Base-by-base conservation (phyloP, 2,888 invertebrate species). In the Volucella bombylans region DNA sequence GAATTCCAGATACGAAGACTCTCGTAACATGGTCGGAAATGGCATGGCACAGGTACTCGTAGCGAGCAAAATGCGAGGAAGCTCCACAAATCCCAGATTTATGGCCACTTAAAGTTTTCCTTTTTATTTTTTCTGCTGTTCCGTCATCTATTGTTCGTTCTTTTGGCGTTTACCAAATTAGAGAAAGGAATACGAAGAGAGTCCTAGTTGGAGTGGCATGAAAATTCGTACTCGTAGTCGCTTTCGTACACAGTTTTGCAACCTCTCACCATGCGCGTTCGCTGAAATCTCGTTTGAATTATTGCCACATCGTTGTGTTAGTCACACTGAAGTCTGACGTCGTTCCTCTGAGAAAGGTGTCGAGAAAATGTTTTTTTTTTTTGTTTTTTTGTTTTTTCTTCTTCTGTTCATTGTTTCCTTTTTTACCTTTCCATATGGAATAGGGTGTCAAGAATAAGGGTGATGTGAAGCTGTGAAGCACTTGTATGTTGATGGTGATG, bases 61-160 rank as follows among this genome's bases (percentile, higher is more conserved):
- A 31, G 31, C 31, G 4, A 31, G 80, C 74, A 67, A 59, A 85
- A 85, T 62, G 49, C 64, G 9, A 31, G 31, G 71, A 80, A 82
- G 76, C 67, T 79, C 67, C 76, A 79, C 77, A 87, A 87, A 87
- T 87, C 87, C 87, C 88, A 90, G 90, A 90, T 90, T 90, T 90
- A 90, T 89, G 88, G 89, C 90, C 90, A 90, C 90, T 90, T 90
- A 90, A 90, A 90, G 90, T 90, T 90, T 90, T 89, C 88, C 88
- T 73, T 69, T 55, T 64, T 43, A 8, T 49, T 77, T 57, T 50
- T 47, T 15, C 39, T 11, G 49, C 41, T 67, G 41, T 69, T 67
- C 54, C 68, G 59, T 57, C 79, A 59, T 55, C 77, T 49, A 67
- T 76, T 71, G 65, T 62, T 65, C 52, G 64, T 49, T 55, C 54